Conservation (phyloP, 92 coral and sea anemone species). For the Diadumene lineata region DNA sequence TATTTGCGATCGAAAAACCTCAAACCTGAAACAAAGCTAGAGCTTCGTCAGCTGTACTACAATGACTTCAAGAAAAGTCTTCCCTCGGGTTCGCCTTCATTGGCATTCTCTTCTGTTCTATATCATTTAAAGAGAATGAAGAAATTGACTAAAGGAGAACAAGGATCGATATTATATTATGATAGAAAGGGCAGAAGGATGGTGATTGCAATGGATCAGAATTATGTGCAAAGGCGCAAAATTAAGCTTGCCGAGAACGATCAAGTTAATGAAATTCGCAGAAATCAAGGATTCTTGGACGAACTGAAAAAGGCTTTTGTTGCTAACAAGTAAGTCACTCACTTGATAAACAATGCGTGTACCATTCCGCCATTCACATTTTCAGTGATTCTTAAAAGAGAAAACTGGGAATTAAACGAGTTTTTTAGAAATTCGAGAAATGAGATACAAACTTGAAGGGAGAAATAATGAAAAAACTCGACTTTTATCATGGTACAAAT, state of each 20-base stretch:
- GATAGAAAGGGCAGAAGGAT: constrained; percentile 55
- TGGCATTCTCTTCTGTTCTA: constrained; percentile 47
- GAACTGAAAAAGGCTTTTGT: constrained; percentile 58
- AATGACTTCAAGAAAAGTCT: constrained; percentile 44
- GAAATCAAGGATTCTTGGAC: constrained; percentile 19
- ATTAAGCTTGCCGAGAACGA: constrained; percentile 8
- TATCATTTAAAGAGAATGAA: constrained; percentile 60
- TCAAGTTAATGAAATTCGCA: constrained; percentile 8
- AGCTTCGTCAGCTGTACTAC: constrained; percentile 59
- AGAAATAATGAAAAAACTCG: too few species aligned
- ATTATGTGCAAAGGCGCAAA: constrained; percentile 62
- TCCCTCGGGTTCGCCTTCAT: constrained; percentile 14
- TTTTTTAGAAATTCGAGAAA: too few species aligned
- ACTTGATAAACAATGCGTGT: background rate
- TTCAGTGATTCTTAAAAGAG: background rate
- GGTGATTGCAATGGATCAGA: constrained; percentile 73
- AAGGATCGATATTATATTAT: constrained; percentile 52
- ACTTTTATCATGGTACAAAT: too few species aligned
- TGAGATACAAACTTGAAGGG: too few species aligned
- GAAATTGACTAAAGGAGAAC: constrained; percentile 52
- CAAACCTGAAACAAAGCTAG: constrained; percentile 54
- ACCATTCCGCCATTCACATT: background rate
- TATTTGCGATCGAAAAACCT: constrained; percentile 51
- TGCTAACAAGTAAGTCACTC: constrained; percentile 43
- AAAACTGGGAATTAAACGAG: too few species aligned